Conservation (phyloP, 2,797 vertebrate species). For the Siniperca undulata region DNA sequence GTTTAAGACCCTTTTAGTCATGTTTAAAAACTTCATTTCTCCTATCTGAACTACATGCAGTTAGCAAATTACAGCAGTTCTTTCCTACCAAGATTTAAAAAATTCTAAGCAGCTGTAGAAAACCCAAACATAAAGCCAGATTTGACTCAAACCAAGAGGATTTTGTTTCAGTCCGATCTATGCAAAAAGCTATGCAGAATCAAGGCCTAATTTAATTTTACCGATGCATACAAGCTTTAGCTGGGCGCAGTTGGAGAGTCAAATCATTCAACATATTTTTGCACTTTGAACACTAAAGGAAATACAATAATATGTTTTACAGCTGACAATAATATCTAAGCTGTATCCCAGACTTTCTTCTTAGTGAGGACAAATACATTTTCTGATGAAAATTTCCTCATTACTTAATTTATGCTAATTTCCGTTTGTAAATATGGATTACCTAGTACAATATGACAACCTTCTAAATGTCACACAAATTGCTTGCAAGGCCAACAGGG, state of each 20-base stretch:
- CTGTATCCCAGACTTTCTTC: background rate
- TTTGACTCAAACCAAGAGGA: background rate
- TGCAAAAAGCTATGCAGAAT: background rate
- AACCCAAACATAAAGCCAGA: too few relatives aligned
- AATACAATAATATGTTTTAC: background rate
- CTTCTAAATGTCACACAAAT: background rate
- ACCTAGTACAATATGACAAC: background rate
- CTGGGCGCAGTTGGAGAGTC: background rate
- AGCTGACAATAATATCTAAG: background rate
- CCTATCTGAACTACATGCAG: too few relatives aligned
- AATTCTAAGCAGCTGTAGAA: too few relatives aligned
- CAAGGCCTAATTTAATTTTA: background rate
- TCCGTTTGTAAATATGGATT: background rate
- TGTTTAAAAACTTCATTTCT: too few relatives aligned
- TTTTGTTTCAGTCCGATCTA: background rate
- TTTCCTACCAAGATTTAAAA: too few relatives aligned
- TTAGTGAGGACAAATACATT: background rate
- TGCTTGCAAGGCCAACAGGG: background rate
- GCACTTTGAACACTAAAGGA: background rate
- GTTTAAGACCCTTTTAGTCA: too few relatives aligned
- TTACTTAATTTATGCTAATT: background rate
- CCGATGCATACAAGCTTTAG: background rate
- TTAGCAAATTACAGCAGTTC: too few relatives aligned
- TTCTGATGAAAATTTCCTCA: background rate
- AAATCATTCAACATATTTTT: background rate